These are phyloP conservation scores for Eupithecia subumbrata DNA, from an alignment of 2,888 invertebrate species.

Conservation along the genomic window DNA sequence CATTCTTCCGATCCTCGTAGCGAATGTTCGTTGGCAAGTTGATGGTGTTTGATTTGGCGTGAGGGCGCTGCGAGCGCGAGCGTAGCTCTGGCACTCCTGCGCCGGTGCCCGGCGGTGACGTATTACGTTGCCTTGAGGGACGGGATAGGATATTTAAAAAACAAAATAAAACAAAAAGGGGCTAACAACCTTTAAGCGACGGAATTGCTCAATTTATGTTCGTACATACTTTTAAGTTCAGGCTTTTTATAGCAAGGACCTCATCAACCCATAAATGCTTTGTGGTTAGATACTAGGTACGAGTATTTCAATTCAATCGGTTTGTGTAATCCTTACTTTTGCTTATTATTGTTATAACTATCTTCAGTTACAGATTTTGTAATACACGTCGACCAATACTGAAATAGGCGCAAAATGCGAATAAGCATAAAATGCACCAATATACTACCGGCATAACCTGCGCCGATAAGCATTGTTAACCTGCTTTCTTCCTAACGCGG, in stretches of 20 bases:
- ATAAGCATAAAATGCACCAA: neutral
- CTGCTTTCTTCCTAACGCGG: neutral
- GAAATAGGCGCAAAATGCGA: neutral
- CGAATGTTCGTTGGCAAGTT: slow-evolving; percentile 81
- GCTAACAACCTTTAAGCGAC: slow-evolving; percentile 57
- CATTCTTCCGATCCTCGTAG: slow-evolving; percentile 67
- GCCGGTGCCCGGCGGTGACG: slow-evolving; percentile 64
- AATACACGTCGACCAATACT: neutral
- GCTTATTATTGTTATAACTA: neutral
- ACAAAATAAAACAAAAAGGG: slow-evolving; percentile 61
- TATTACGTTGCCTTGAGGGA: slow-evolving; percentile 74
- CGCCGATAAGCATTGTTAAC: neutral
- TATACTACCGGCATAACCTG: neutral
- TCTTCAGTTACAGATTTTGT: neutral
- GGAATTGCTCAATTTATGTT: slow-evolving; percentile 23
- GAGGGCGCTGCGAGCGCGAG: slow-evolving; percentile 71
- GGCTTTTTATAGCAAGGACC: neutral
- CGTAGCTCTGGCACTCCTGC: slow-evolving; percentile 65
- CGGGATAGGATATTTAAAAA: slow-evolving; percentile 61
- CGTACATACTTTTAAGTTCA: neutral
- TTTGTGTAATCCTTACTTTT: neutral
- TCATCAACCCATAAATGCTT: neutral
- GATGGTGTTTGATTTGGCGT: slow-evolving; percentile 84
- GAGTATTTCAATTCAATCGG: neutral
- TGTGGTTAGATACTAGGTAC: neutral